These are phyloP conservation scores for Parascotia fuliginaria DNA, from an alignment of 2,888 invertebrate genomes.

Conservation along the genomic window DNA sequence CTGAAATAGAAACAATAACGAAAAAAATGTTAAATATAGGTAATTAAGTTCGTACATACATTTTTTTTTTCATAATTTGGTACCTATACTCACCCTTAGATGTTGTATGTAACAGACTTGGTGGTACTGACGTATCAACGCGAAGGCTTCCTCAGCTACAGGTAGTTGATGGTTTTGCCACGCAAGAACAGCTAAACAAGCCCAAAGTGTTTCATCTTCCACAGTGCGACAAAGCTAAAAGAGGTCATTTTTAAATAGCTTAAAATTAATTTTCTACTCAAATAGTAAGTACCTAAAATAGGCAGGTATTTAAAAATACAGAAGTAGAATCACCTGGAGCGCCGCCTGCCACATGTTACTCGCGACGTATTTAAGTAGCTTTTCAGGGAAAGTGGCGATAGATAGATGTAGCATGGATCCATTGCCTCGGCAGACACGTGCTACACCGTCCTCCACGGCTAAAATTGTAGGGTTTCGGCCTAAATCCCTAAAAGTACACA, in stretches of 20 bases:
- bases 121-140: constrained; percentile 85
- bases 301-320: no score
- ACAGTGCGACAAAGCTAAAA: constrained; percentile 78
- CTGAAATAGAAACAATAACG: constrained; percentile 56
- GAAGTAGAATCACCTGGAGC: constrained; percentile 85
- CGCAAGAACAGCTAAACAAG: constrained; percentile 96
- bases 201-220: constrained; percentile 92
- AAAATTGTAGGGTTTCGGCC: constrained; percentile 94
- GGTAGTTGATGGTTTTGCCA: constrained; percentile 94
- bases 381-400: constrained; percentile 89
- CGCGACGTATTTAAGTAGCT: constrained; percentile 86
- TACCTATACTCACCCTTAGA: constrained; percentile 87
- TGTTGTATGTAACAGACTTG: constrained; percentile 95
- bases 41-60: neutral
- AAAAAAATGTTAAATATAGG: no score
- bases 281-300: no score
- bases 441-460: constrained; percentile 93
- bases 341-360: constrained; percentile 94
- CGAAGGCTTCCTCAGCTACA: constrained; percentile 97
- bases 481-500: constrained; percentile 87
- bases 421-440: constrained; percentile 94
- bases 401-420: constrained; percentile 93
- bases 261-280: no score
- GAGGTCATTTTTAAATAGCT: neutral
- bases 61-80: neutral